A percentile compares a stretch with the other conserved stretches of the same genome.
These are phyloP conservation scores for Drosophila insularis DNA, from an alignment of 1,140 invertebrate species.

Conservation along the genomic window DNA sequence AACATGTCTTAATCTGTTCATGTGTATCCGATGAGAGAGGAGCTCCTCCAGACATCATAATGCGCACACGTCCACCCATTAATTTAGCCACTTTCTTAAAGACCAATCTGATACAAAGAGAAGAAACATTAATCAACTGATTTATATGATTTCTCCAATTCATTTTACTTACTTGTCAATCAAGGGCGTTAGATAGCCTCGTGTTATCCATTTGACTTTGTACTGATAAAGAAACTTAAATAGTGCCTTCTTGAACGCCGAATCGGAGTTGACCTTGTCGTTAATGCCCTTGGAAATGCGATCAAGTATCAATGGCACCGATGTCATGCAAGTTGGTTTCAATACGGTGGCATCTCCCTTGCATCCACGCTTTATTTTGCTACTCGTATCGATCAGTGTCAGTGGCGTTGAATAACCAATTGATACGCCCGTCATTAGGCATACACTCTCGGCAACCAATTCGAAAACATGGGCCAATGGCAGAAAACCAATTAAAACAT, in stretches of 20 bases:
- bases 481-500: constrained; percentile 96
- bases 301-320: constrained; percentile 97
- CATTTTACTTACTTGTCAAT: constrained; percentile 85
- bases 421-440: constrained; percentile 91
- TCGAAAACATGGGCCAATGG: constrained; percentile 99
- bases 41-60: constrained; percentile 96
- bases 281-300: constrained; percentile 97
- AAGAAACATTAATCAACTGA: not conserved
- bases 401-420: constrained; percentile 98
- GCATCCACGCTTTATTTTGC: constrained; percentile 96
- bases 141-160: not conserved
- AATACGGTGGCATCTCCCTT: constrained; percentile 95
- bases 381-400: constrained; percentile 97
- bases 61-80: constrained; percentile 93
- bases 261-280: constrained; percentile 92
- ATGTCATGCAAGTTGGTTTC: constrained; percentile 95
- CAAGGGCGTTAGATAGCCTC: constrained; percentile 92
- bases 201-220: constrained; percentile 92
- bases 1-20: constrained; percentile 95
- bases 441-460: constrained; percentile 90
- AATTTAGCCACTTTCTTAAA: constrained; percentile 90
- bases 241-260: constrained; percentile 88
- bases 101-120: constrained; percentile 83
- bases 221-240: constrained; percentile 97
- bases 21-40: constrained; percentile 98